Conservation (phyloP, 2,797 vertebrate genomes). For the Myotis daubentonii region DNA sequence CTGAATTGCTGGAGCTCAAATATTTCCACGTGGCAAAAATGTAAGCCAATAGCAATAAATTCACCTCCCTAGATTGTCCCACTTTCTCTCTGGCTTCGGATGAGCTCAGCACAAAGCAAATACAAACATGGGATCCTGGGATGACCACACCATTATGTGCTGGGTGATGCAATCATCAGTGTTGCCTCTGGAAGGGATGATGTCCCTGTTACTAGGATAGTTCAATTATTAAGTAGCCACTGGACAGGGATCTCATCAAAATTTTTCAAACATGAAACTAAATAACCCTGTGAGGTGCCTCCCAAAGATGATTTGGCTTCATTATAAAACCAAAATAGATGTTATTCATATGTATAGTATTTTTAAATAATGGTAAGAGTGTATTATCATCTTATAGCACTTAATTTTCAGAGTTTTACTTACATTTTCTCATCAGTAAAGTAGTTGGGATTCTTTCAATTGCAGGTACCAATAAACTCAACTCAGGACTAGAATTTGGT, state of each 20-base stretch:
- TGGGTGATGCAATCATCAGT: not conserved
- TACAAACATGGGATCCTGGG: not conserved
- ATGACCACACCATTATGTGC: not conserved
- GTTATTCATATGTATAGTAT: not conserved
- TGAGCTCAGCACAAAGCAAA: not conserved
- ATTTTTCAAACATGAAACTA: not conserved
- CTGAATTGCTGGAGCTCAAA: not conserved
- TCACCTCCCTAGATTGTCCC: not conserved
- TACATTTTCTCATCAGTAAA: not conserved
- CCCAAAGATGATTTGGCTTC: not conserved
- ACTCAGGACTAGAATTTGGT: not conserved
- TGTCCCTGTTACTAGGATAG: not conserved
- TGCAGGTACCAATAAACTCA: not conserved
- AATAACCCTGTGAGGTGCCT: not conserved
- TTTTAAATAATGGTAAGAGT: not conserved
- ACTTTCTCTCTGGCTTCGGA: not conserved
- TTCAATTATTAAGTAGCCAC: not conserved
- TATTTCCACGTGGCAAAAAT: not conserved
- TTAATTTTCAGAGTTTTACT: conserved; percentile 6
- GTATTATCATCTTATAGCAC: not conserved
- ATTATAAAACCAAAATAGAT: not conserved
- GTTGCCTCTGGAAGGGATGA: not conserved
- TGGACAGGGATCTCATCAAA: not conserved
- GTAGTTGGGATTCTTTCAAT: not conserved
- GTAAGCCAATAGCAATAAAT: not conserved